Conservation (phyloP, 2,113 vertebrate genomes). For the Laticauda colubrina region DNA sequence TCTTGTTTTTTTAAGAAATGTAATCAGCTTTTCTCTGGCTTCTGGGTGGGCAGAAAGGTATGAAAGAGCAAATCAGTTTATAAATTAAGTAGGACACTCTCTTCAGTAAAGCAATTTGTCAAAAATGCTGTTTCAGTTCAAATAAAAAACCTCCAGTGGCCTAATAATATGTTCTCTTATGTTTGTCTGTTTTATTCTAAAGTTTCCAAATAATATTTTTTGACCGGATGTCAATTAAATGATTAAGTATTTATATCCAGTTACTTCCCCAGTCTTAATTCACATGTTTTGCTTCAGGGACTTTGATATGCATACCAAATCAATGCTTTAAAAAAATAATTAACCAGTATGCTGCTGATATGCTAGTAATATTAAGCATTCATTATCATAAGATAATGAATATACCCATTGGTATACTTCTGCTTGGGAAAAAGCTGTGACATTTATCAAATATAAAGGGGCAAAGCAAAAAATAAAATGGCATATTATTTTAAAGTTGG, state of each 20-base stretch:
- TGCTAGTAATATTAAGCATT: conserved; percentile 37
- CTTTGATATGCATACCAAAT: conserved; percentile 48
- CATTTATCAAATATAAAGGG: conserved; percentile 52
- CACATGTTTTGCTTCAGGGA: conserved; percentile 56
- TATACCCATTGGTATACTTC: conserved; percentile 43
- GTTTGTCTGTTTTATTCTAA: conserved; percentile 7
- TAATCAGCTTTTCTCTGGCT: conserved; percentile 6
- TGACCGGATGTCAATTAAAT: conserved; percentile 45
- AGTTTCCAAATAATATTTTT: conserved; percentile 42
- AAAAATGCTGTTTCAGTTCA: conserved; percentile 19
- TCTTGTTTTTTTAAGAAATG: neutral
- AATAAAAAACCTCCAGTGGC: neutral
- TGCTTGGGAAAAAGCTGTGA: conserved; percentile 31
- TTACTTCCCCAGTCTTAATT: conserved; percentile 48
- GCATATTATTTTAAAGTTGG: conserved; percentile 38
- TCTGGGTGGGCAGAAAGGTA: conserved; percentile 21
- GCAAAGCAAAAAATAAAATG: accelerated
- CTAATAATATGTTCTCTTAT: conserved; percentile 12
- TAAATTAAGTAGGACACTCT: conserved; percentile 22
- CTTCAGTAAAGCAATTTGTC: conserved; percentile 31
- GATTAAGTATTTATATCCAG: conserved; percentile 54
- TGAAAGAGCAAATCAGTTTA: neutral
- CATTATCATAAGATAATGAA: conserved; percentile 43
- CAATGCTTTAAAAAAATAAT: conserved; percentile 41
- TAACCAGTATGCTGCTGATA: conserved; percentile 43